Evolutionary conservation across 2,888 invertebrate genomes (phyloP), one percentile per base, ranked within the genome.

Genomic region (Unio pictorum): DNA sequence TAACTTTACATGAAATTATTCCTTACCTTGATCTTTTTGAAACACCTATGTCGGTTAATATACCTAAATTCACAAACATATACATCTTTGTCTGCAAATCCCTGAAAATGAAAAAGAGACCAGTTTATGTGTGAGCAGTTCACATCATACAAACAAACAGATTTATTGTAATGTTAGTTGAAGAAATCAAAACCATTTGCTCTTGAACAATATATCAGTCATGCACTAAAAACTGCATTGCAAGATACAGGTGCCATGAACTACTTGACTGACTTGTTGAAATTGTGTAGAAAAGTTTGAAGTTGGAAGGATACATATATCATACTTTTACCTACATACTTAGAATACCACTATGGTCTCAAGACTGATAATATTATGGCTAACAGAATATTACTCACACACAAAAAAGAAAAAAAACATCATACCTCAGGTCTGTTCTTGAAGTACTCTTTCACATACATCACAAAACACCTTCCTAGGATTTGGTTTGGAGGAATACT

Each of bases 21-120:
- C 72, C 78, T 71, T 73, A 91, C 91, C 87, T 91, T 91, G 56
- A 99, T 96, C 91, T 98, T 98, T 91, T 97, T 97, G 90, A 99
- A 99, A 83, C 94, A 94, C 74, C 96, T 93, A 57, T 94, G 93
- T 83, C 94, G 94, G 0, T 95, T 94, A 81, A 94, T 95, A 91
- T 99, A 99, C 7, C 97, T 93, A 26, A 96, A 97, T 91, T 99
- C 99, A 89, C 99, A 99, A 0, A 99, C 98, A 87, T 95, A 99
- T 1, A 99, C 95, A 90, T 99, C 98, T 86, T 96, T 96, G 75
- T 97, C 96, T 0, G 94, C 92, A 86, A 95, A 95, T 28, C 95
- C 94, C 92, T 90, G 79, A 23, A 81, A 76, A 56, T 61, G 64
- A 63, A 45, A 45, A 45, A 45, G 45, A 15, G 45, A 45, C 45